Conservation (phyloP, 2,888 invertebrate species). For the Molorchus minor region DNA sequence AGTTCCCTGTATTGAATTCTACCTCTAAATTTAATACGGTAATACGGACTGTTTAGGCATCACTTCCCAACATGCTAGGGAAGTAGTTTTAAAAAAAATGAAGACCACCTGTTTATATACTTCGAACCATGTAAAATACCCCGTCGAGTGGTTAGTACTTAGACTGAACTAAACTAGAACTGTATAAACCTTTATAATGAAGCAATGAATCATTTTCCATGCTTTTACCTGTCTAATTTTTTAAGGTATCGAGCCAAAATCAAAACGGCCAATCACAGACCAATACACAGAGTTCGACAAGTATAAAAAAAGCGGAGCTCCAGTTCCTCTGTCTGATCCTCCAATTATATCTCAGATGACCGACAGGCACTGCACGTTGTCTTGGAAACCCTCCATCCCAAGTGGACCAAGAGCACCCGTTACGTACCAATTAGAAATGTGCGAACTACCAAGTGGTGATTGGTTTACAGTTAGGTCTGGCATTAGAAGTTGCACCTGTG, state of each 20-base stretch:
- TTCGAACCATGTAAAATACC: no score
- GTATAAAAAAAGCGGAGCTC: slow-evolving; percentile 83
- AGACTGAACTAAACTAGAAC: no score
- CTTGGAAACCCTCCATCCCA: slow-evolving; percentile 94
- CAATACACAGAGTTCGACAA: slow-evolving; percentile 87
- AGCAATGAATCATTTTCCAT: no score
- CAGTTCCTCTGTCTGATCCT: slow-evolving; percentile 86
- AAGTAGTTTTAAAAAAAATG: no score
- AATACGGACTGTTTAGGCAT: no score
- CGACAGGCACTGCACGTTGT: slow-evolving; percentile 85
- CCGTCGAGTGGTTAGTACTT: no score
- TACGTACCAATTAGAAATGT: slow-evolving; percentile 95
- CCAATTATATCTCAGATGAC: slow-evolving; percentile 95
- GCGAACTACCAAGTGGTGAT: slow-evolving; percentile 89
- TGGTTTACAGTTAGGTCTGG: slow-evolving; percentile 91
- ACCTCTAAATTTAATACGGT: no score
- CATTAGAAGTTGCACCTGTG: slow-evolving; percentile 88
- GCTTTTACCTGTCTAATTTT: slow-evolving; percentile 17
- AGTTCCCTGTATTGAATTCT: no score
- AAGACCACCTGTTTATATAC: no score
- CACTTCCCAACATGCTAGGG: no score
- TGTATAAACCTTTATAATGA: no score
- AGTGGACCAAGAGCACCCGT: slow-evolving; percentile 88
- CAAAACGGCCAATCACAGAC: slow-evolving; percentile 75
- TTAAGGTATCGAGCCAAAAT: slow-evolving; percentile 68